phyloP scores from a whole-genome alignment of 2,888 invertebrate species.

The Cantharis lateralis region DNA sequence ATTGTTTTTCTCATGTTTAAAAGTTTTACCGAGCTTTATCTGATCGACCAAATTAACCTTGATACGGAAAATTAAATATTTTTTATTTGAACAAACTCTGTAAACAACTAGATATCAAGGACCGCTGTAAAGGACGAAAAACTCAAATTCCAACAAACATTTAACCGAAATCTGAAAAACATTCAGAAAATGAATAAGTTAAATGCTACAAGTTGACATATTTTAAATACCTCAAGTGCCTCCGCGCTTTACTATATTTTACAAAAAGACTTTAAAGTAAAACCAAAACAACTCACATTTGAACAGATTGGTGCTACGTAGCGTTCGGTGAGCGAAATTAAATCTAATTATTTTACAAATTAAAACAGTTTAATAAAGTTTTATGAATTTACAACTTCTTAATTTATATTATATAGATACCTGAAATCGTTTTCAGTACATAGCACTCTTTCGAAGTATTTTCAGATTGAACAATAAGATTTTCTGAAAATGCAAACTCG shows the following conservation, averaged over 20 bases:
- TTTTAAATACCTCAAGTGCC: not conserved
- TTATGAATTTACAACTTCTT: not conserved
- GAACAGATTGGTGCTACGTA: not conserved
- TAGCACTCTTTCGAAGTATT: not conserved
- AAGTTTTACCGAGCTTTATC: too few relatives aligned
- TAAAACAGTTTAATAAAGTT: not conserved
- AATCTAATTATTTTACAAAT: not conserved
- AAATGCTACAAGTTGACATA: not conserved
- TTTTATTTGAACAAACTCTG: too few relatives aligned
- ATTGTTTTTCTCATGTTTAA: too few relatives aligned
- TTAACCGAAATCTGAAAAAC: not conserved
- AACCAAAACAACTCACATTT: not conserved
- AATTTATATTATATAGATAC: not conserved
- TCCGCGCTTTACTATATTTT: not conserved
- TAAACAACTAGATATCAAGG: too few relatives aligned
- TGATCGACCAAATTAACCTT: too few relatives aligned
- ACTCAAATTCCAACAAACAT: not conserved
- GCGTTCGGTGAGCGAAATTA: not conserved
- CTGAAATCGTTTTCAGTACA: not conserved
- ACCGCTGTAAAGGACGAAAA: too few relatives aligned
- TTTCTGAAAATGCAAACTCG: not conserved
- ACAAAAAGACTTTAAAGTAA: not conserved
- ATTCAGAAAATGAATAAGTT: not conserved
- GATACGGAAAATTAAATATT: too few relatives aligned
- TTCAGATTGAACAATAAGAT: not conserved